Evolutionary conservation across 2,797 vertebrate genomes (phyloP).

Genomic region (Gallinago nigripennis): DNA sequence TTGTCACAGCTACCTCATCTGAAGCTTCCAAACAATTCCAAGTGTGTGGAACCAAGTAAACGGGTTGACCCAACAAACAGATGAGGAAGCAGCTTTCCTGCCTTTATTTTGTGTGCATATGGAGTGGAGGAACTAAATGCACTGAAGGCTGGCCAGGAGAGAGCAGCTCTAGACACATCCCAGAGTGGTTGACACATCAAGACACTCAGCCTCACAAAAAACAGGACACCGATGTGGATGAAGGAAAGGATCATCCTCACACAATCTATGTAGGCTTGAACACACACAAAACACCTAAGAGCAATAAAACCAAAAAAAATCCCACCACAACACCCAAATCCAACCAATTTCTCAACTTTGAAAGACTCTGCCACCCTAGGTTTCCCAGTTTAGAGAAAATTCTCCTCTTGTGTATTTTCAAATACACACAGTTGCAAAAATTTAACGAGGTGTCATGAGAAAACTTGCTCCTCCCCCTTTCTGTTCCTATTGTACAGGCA

Average conservation of each 20-base stretch:
- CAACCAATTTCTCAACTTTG: not conserved
- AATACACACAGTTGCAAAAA: not conserved
- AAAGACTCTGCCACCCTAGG: not conserved
- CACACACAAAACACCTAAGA: not conserved
- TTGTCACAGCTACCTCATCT: not conserved
- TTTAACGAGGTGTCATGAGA: not conserved
- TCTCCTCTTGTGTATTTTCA: not conserved
- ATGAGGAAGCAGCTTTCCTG: not conserved
- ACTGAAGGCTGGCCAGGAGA: not conserved
- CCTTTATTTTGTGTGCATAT: not conserved
- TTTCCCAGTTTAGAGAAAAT: not conserved
- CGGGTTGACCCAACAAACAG: not conserved
- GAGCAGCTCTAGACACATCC: accelerated
- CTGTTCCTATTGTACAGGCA: not conserved
- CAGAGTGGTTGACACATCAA: accelerated
- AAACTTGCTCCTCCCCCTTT: not conserved
- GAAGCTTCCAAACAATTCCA: not conserved
- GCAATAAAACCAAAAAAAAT: not conserved
- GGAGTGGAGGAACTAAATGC: not conserved
- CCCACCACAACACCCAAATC: too few species aligned
- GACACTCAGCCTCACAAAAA: not conserved
- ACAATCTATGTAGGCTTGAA: accelerated
- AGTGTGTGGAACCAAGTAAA: not conserved
- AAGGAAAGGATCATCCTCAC: not conserved
- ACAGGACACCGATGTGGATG: not conserved